These are phyloP conservation scores for Sciaenops ocellatus DNA, from an alignment of 2,797 vertebrate genomes.

Conservation along the genomic window DNA sequence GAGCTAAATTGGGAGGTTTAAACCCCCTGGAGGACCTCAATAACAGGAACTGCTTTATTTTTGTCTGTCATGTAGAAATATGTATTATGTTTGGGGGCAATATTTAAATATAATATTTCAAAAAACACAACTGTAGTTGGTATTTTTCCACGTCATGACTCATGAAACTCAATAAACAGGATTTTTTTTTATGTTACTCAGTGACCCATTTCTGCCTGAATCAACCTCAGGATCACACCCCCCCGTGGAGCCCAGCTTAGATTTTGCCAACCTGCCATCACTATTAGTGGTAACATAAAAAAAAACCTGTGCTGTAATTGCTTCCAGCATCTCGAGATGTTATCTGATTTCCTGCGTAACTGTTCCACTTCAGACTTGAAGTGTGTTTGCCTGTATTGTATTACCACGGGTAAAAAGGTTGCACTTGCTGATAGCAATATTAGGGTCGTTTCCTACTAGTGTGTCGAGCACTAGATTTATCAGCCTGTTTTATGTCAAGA, in stretches of 20 bases:
- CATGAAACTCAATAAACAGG: background rate
- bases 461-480: background rate
- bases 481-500: background rate
- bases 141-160: background rate
- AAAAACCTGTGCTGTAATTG: background rate
- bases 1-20: too few species aligned
- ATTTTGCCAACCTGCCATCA: background rate
- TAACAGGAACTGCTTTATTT: too few species aligned
- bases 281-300: background rate
- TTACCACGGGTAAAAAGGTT: background rate
- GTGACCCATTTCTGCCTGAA: background rate
- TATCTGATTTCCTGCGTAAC: conserved; percentile 17
- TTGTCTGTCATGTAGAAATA: background rate
- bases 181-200: background rate
- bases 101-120: background rate
- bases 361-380: background rate
- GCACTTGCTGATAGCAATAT: background rate
- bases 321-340: conserved; percentile 5
- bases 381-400: conserved; percentile 1
- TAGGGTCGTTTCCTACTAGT: background rate
- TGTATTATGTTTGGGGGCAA: background rate
- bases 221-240: background rate
- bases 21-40: too few species aligned
- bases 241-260: background rate
- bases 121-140: background rate